A percentile compares a stretch with the other conserved stretches of the same genome.
Evolutionary conservation across 1,140 invertebrate species (phyloP).

Genomic region (Bombus turneri): DNA sequence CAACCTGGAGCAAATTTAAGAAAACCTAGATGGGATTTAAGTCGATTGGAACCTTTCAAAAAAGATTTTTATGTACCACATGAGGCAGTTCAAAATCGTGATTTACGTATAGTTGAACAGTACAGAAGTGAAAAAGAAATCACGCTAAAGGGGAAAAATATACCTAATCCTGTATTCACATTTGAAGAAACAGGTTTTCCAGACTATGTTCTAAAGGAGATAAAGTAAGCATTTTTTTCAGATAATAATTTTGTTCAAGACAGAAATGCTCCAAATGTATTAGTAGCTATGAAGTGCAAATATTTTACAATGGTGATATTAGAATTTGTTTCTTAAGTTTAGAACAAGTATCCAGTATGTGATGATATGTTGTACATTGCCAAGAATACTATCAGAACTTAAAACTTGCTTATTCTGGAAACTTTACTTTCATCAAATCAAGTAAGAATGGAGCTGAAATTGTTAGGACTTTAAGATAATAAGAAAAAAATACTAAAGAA

Average conservation of each 20-base stretch:
- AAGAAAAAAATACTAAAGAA: neutral
- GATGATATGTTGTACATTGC: slow-evolving; percentile 19
- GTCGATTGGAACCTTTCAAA: slow-evolving; percentile 91
- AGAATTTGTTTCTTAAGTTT: slow-evolving; percentile 38
- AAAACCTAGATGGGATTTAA: slow-evolving; percentile 92
- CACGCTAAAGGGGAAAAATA: slow-evolving; percentile 90
- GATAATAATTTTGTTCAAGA: neutral
- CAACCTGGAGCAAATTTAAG: slow-evolving; percentile 89
- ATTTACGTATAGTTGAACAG: slow-evolving; percentile 88
- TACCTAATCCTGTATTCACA: slow-evolving; percentile 91
- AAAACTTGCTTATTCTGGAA: slow-evolving; percentile 30
- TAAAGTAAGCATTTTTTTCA: slow-evolving; percentile 77
- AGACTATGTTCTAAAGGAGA: slow-evolving; percentile 90
- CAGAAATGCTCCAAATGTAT: neutral
- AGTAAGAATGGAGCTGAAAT: slow-evolving; percentile 18
- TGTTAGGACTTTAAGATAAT: neutral
- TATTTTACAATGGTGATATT: slow-evolving; percentile 12
- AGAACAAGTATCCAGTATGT: slow-evolving; percentile 26
- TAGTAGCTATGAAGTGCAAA: neutral
- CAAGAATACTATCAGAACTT: slow-evolving; percentile 37
- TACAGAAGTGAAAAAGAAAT: slow-evolving; percentile 91
- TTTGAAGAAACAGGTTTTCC: slow-evolving; percentile 93
- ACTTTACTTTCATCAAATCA: slow-evolving; percentile 24
- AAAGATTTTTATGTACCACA: slow-evolving; percentile 96
- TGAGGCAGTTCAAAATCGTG: slow-evolving; percentile 87